Evolutionary conservation across 2,113 vertebrate species (phyloP), one percentile per base, ranked within the genome.

Genomic region (Triplophysa tibetana): DNA sequence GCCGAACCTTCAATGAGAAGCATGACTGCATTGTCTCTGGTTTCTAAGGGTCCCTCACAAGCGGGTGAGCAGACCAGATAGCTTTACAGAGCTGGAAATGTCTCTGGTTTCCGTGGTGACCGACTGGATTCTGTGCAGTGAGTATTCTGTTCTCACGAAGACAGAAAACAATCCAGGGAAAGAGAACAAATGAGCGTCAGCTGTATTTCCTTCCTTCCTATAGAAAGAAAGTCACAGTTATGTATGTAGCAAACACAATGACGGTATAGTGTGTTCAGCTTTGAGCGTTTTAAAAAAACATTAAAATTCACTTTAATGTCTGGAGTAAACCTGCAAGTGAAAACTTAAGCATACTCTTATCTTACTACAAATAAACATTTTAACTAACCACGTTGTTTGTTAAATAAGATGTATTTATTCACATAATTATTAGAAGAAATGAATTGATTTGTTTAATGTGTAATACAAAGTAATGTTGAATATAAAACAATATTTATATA

Each of bases 151-250:
- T 72, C 50, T 23, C 43, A 48, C 16, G 66, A 21, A 58, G 54
- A 17, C 50, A 52, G 24, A 52, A 38, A 38, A 33, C 50, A 72
- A 38, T 72, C 19, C 54, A 58, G 54, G n/a, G 19, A 58, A 58
- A 21, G 50, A 72, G 23, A 70, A 29, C 24, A 72, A 72, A 33
- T 21, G 4, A 11, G 45, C 48, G 9, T 56, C 24, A 72, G 29
- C 69, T 58, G 17, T 2, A n/a, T 12, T 72, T 72, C 69, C 69
- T 70, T 70, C 68, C 68, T 56, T 33, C 50, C 69, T 38, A 19
- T 29, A 50, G 68, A 29, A 29, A 29, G 69, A 70, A 29, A 29
- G 29, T 41, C 17, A 21, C 19, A n/a, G n/a, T n/a, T n/a, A n/a
- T n/a, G 10, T 21, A 58, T 19, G 50, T 8, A n/a, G 54, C 19